These are phyloP conservation scores for Gallinago stenura DNA, from an alignment of 2,797 vertebrate species.

Conservation along the genomic window DNA sequence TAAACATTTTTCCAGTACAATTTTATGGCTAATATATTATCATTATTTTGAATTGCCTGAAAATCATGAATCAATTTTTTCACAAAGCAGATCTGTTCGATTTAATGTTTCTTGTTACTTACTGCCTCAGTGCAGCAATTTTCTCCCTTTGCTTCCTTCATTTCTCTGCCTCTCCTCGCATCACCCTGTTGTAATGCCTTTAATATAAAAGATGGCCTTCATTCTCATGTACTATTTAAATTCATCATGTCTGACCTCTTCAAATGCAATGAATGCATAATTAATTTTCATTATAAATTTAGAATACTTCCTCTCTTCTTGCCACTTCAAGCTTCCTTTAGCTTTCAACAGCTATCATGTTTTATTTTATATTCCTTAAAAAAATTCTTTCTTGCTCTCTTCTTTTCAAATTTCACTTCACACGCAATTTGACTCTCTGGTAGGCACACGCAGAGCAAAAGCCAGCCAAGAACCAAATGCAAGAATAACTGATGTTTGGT, in stretches of 20 bases:
- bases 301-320: conserved; percentile 66
- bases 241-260: conserved; percentile 71
- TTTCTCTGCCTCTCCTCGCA: conserved; percentile 37
- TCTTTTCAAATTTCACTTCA: conserved; percentile 54
- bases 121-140: conserved; percentile 10
- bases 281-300: conserved; percentile 76
- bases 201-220: conserved; percentile 50
- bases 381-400: conserved; percentile 9
- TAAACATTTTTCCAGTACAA: conserved; percentile 18
- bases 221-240: conserved; percentile 54
- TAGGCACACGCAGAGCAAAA: neutral
- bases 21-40: conserved; percentile 42
- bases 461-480: neutral
- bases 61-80: conserved; percentile 39
- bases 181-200: conserved; percentile 41
- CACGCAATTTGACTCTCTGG: neutral
- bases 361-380: conserved; percentile 41
- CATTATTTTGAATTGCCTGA: conserved; percentile 50
- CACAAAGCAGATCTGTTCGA: conserved; percentile 21
- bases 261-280: conserved; percentile 67
- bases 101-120: conserved; percentile 35
- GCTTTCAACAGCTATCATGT: conserved; percentile 55
- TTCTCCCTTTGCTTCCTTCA: conserved; percentile 30
- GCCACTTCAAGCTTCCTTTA: conserved; percentile 42
- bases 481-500: neutral